phyloP scores from a whole-genome alignment of 2,797 vertebrate species.

The Masticophis lateralis region DNA sequence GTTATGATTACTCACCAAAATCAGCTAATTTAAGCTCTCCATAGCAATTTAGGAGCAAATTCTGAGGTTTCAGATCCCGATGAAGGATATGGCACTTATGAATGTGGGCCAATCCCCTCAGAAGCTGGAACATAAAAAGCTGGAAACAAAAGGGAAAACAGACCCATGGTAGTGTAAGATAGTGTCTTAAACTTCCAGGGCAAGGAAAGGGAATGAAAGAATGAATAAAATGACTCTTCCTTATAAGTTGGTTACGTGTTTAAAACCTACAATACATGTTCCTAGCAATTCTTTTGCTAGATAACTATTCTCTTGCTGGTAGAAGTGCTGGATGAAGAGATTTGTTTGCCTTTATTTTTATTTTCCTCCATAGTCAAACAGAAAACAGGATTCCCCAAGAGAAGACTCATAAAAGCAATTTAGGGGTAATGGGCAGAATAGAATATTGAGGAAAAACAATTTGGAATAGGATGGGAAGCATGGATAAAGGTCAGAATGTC shows the following conservation, averaged over 20 bases:
- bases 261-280: background rate
- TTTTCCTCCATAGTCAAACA: background rate
- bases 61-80: conserved; percentile 91
- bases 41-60: conserved; percentile 90
- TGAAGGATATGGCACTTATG: conserved; percentile 87
- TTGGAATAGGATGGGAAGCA: background rate
- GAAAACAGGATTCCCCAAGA: background rate
- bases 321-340: background rate
- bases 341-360: background rate
- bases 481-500: background rate
- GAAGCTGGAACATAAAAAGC: conserved; percentile 92
- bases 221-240: background rate
- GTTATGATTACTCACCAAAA: conserved; percentile 78
- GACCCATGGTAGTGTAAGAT: conserved; percentile 40
- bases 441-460: background rate
- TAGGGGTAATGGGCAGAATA: background rate
- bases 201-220: conserved; percentile 37
- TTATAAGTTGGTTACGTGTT: background rate
- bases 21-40: conserved; percentile 92
- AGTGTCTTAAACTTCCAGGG: conserved; percentile 51
- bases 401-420: background rate
- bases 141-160: conserved; percentile 61
- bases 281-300: background rate
- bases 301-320: background rate
- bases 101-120: conserved; percentile 84